Evolutionary conservation across 2,888 invertebrate species (phyloP), one percentile per base, ranked within the genome.

Genomic region (Molanna angustata): DNA sequence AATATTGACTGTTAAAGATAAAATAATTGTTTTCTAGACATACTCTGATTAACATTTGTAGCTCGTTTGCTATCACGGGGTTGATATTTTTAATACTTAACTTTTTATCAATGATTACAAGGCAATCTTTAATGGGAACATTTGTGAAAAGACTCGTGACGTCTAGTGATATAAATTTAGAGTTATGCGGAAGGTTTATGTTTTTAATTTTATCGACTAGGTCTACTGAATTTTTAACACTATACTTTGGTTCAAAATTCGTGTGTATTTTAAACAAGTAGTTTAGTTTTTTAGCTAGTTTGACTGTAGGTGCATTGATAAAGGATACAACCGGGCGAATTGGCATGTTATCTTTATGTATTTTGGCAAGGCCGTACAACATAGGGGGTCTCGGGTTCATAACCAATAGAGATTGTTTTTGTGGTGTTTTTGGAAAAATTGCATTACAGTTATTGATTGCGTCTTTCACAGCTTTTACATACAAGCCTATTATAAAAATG

Each of bases 351-450:
- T 20, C 22, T 40, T 52, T 52, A 21, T 52, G 47, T 11, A 51
- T 39, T 39, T 51, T 52, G 17, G 47, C 31, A 3, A 52, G 27
- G 2, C 52, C 52, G 27, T 52, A 50, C n/a, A 52, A 18, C 20
- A 51, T 19, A 17, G 52, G 52, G 3, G 47, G 37, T 39, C 50
- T 35, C 1, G 40, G 47, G 31, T 52, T 52, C n/a, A n/a, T n/a
- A n/a, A n/a, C n/a, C n/a, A n/a, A n/a, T n/a, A n/a, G n/a, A n/a
- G n/a, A n/a, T n/a, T n/a, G n/a, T n/a, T n/a, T n/a, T n/a, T n/a
- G n/a, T n/a, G n/a, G n/a, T n/a, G n/a, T n/a, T n/a, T n/a, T n/a
- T n/a, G n/a, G n/a, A n/a, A n/a, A n/a, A n/a, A n/a, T n/a, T n/a
- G n/a, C n/a, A n/a, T n/a, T n/a, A n/a, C n/a, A n/a, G n/a, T n/a